A percentile compares a stretch with the other conserved stretches of the same genome.
Evolutionary conservation across 2,888 invertebrate species (phyloP).

Genomic region (Scaptodrosophila latifasciaeformis): DNA sequence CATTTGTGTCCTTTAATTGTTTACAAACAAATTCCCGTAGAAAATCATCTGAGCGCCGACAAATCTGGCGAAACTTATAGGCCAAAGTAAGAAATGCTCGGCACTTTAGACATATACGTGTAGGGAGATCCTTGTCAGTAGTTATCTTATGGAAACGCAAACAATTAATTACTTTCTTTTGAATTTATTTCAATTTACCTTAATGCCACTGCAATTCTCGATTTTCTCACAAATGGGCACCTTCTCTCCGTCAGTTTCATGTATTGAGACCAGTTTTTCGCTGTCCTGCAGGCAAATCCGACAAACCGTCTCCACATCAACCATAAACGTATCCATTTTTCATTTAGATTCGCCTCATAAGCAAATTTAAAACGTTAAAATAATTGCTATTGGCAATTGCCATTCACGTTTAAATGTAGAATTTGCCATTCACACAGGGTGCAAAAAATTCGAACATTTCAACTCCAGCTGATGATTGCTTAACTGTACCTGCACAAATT

Average conservation of each 20-base stretch:
- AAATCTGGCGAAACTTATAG: constrained; percentile 71
- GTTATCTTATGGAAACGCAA: constrained; percentile 51
- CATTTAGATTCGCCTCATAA: not conserved
- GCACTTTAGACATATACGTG: constrained; percentile 69
- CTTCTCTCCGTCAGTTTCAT: constrained; percentile 42
- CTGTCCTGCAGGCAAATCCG: constrained; percentile 67
- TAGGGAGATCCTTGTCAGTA: constrained; percentile 60
- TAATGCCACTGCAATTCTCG: constrained; percentile 66
- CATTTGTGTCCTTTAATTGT: constrained; percentile 15
- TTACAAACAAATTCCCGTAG: constrained; percentile 62
- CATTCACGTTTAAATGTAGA: no score
- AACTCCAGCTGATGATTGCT: no score
- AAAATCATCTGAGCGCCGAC: constrained; percentile 71
- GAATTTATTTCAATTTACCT: constrained; percentile 37
- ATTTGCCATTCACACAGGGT: no score
- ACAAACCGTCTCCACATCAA: constrained; percentile 56
- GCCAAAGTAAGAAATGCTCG: constrained; percentile 66
- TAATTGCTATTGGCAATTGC: constrained; percentile 4
- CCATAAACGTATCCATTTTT: not conserved
- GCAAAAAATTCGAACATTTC: not conserved
- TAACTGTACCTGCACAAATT: constrained; percentile 1
- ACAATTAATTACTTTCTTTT: not conserved
- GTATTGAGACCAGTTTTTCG: constrained; percentile 64
- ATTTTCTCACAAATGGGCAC: constrained; percentile 63
- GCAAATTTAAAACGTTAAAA: no score